Conservation (phyloP, 2,888 invertebrate genomes). For the Pseudeuparius sepicola region DNA sequence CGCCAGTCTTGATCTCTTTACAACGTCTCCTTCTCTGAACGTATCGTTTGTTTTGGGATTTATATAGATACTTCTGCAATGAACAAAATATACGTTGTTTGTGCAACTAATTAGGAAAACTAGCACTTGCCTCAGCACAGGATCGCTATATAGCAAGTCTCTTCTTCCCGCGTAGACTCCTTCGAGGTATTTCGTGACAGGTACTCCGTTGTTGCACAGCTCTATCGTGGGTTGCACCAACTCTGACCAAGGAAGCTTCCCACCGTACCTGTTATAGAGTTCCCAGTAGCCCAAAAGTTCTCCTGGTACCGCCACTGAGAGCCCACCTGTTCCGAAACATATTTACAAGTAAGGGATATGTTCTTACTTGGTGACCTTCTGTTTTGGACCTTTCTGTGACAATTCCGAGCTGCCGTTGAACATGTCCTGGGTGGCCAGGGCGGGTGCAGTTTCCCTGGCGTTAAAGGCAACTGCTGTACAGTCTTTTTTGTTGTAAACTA, state of each 20-base stretch:
- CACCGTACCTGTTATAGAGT: conserved; percentile 57
- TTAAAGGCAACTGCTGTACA: conserved; percentile 53
- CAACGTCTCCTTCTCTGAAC: conserved; percentile 23
- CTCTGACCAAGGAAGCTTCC: conserved; percentile 59
- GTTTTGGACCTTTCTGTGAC: conserved; percentile 21
- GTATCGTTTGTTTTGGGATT: conserved; percentile 26
- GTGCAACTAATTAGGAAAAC: too few relatives aligned
- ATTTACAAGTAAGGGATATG: too few relatives aligned
- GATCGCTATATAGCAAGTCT: conserved; percentile 19
- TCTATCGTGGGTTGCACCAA: conserved; percentile 71
- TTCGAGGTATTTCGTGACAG: conserved; percentile 45
- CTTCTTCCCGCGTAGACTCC: conserved; percentile 17
- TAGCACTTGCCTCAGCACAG: conserved; percentile 22
- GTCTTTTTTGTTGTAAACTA: conserved; percentile 59
- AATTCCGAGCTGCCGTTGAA: conserved; percentile 32
- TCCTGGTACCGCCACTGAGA: conserved; percentile 66
- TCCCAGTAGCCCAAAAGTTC: conserved; percentile 78
- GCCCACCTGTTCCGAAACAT: too few relatives aligned
- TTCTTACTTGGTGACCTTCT: too few relatives aligned
- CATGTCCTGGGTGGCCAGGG: conserved; percentile 57
- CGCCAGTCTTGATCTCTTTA: conserved; percentile 36
- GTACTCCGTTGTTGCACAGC: conserved; percentile 61
- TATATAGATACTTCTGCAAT: conserved; percentile 26
- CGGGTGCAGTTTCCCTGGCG: conserved; percentile 71
- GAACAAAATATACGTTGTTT: conserved; percentile 7